Conservation (phyloP, 2,888 invertebrate species). For the Tridacna crocea region DNA sequence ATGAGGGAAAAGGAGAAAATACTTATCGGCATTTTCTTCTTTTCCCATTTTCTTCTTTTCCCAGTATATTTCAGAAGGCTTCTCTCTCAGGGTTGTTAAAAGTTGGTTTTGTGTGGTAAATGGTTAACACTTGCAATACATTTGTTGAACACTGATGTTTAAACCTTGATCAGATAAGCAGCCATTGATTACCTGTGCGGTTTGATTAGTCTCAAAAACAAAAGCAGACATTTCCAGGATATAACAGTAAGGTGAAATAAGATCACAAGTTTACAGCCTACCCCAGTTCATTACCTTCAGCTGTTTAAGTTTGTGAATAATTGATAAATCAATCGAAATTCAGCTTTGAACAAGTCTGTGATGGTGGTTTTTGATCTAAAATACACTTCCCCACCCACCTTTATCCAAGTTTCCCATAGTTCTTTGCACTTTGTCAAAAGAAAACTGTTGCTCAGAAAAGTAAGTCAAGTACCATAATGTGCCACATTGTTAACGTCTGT, state of each 20-base stretch:
- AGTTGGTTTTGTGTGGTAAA: not conserved
- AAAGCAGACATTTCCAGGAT: too few relatives aligned
- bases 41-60: not conserved
- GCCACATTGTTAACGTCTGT: not conserved
- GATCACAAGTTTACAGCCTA: constrained; percentile 4
- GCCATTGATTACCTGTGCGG: too few relatives aligned
- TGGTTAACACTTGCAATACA: not conserved
- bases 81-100: not conserved
- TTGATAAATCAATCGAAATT: constrained; percentile 17
- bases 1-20: not conserved
- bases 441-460: too few relatives aligned
- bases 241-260: not conserved
- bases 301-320: constrained; percentile 16
- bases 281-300: constrained; percentile 16
- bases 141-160: too few relatives aligned
- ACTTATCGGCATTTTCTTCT: not conserved
- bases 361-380: too few relatives aligned
- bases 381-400: too few relatives aligned
- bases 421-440: too few relatives aligned
- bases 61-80: too few relatives aligned
- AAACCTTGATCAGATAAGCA: too few relatives aligned
- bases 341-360: constrained; percentile 1
- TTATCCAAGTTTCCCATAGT: too few relatives aligned
- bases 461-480: too few relatives aligned
- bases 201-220: too few relatives aligned